Evolutionary conservation across 2,797 vertebrate genomes (phyloP), one percentile per base, ranked within the genome.

Genomic region (Kryptolebias ocellatus): DNA sequence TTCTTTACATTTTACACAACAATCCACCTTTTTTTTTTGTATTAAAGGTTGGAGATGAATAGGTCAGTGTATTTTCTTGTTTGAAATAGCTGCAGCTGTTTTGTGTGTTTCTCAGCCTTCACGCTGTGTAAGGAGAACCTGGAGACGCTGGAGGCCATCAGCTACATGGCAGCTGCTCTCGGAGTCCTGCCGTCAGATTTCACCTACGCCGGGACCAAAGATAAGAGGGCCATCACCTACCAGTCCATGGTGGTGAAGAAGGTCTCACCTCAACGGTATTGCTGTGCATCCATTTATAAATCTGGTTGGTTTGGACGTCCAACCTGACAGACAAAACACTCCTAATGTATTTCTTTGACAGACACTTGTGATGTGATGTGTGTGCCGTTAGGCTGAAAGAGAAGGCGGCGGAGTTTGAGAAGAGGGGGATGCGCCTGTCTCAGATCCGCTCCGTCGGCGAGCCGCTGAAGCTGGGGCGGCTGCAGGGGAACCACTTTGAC

Each of bases 181-280:
- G 96, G 95, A 4, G 92, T 98, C 15, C 92, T 98, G 57, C 95
- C 96, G 14, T 97, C 96, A 4, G 96, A 99, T 87, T 99, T 99
- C 86, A 96, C 95, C 86, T 99, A 98, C 9, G 95, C 96, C 12
- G 97, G 97, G 55, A 96, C 96, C 85, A 98, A 99, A 90, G 97
- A 99, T 74, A 99, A 98, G 89, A 94, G 95, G 83, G 97, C 97
- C 9, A 46, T 98, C 82, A 98, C 97, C 47, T 95, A 93, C 80
- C 98, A 99, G 77, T 88, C 94, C 31, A 97, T 99, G 96, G 95
- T 97, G 53, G 96, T 98, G 73, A 98, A 94, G 90, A 98, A 99
- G 84, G 94, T 98, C 63, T 92, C 95, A 34, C 90, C 96, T 68
- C 91, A 95, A 61, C 91, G 95, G 97, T 98, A 96, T 12, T 28